Evolutionary conservation across 1,140 invertebrate genomes (phyloP), one percentile per base, ranked within the genome.

Genomic region (Neotoxoptera formosana): DNA sequence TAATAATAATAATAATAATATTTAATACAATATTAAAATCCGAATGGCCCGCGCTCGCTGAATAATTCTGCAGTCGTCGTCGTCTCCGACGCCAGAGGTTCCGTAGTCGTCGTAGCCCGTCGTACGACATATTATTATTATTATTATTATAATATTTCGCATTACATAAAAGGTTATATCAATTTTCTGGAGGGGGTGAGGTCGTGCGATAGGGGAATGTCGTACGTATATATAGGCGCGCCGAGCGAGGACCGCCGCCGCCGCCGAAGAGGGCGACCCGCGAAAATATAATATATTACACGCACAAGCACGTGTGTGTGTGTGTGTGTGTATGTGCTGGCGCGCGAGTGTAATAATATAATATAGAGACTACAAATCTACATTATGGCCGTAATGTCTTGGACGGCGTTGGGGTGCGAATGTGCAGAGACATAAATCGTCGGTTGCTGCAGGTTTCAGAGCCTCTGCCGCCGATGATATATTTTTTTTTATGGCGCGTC

Each of bases 301-400:
- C 21, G 36, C 7, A 76, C 30, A 76, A 25, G 8, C 0, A 60
- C 23, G n/a, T 81, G n/a, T 34, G n/a, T 81, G 34, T 41, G 34
- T 23, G 20, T 41, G 34, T 41, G 20, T 84, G 36, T 83, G 34
- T 83, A 17, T 36, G 47, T 21, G 41, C 36, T 76, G n/a, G 60
- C 30, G 30, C 30, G 14, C n/a, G 30, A 76, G 7, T 76, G n/a
- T n/a, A 76, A 76, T 76, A 76, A 17, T n/a, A 76, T 76, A 76
- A 84, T 45, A 84, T 23, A 34, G 20, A 91, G 60, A 45, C 90
- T 91, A 91, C 90, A 91, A 91, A 91, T 91, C 90, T 91, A 91
- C 90, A 91, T 91, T 91, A 91, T 67, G 45, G 45, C 45, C 34
- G 45, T 76, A 91, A 91, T 91, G 67, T 83, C 67, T 91, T 47